Percentiles rank a stretch among this genome's conserved stretches.
These are phyloP conservation scores for Amia ocellicauda DNA, from an alignment of 2,113 vertebrate species.

Conservation along the genomic window DNA sequence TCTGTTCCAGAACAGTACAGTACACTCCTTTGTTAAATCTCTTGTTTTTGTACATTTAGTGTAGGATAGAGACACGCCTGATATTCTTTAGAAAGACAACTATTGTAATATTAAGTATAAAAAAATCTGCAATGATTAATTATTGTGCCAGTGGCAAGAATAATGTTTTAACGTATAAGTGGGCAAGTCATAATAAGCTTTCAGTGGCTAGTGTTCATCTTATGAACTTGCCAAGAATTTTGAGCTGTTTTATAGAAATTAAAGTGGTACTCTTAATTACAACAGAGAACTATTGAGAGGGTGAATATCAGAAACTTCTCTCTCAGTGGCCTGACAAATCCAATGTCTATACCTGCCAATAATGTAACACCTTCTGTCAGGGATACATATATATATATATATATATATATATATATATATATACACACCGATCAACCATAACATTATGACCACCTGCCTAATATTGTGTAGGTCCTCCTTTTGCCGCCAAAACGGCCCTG, in stretches of 20 bases:
- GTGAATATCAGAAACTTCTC: too few species aligned
- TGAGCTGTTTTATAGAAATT: too few species aligned
- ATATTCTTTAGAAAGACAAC: conserved; percentile 18
- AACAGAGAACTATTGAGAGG: neutral
- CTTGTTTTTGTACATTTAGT: conserved; percentile 17
- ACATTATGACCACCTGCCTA: too few species aligned
- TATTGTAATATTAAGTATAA: conserved; percentile 16
- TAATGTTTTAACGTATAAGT: neutral
- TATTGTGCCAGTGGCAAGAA: conserved; percentile 12
- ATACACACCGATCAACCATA: too few species aligned
- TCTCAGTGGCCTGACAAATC: too few species aligned
- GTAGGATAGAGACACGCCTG: conserved; percentile 18
- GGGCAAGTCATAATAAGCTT: conserved; percentile 10
- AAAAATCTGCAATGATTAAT: conserved; percentile 1
- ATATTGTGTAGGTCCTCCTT: too few species aligned
- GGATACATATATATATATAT: too few species aligned
- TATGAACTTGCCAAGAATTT: neutral
- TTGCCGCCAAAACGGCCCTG: too few species aligned
- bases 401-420: too few species aligned
- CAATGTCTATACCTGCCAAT: too few species aligned
- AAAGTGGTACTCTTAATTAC: neutral
- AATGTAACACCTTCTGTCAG: too few species aligned
- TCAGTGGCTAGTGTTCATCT: conserved; percentile 9
- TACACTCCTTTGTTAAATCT: conserved; percentile 10
- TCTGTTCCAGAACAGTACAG: conserved; percentile 15